Conservation (phyloP, 2,888 invertebrate species). For the Venusia cambrica region DNA sequence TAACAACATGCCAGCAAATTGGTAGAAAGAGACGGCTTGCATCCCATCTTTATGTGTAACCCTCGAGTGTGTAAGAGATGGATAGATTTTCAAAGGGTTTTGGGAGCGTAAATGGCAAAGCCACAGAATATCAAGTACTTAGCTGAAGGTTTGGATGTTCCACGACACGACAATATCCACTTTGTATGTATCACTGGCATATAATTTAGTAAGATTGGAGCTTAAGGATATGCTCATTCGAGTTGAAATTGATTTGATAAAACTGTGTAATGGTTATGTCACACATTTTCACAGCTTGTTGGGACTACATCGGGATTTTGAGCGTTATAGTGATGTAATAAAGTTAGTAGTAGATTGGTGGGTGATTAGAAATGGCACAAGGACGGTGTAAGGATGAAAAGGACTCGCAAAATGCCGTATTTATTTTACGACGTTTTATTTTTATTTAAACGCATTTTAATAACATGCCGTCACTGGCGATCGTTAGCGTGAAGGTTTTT, state of each 20-base stretch:
- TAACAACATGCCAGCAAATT: slow-evolving; percentile 79
- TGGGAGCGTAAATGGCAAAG: slow-evolving; percentile 49
- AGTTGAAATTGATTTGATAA: slow-evolving; percentile 2
- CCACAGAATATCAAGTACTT: slow-evolving; percentile 12
- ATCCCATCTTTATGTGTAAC: neutral
- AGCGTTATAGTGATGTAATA: neutral
- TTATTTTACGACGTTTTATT: slow-evolving; percentile 67
- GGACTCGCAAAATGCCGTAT: slow-evolving; percentile 49
- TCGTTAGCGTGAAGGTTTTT: slow-evolving; percentile 49
- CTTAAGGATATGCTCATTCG: neutral
- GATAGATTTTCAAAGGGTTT: slow-evolving; percentile 33
- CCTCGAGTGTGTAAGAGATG: slow-evolving; percentile 37
- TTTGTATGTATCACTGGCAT: slow-evolving; percentile 1
- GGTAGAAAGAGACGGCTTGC: slow-evolving; percentile 50
- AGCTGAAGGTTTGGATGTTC: slow-evolving; percentile 8
- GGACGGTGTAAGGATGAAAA: slow-evolving; percentile 54
- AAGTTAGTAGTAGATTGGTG: neutral
- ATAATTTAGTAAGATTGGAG: neutral
- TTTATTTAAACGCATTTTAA: slow-evolving; percentile 67
- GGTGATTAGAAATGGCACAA: neutral
- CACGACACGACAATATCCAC: slow-evolving; percentile 5
- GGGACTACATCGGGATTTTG: no score
- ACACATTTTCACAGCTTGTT: slow-evolving; percentile 1
- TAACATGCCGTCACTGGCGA: slow-evolving; percentile 47
- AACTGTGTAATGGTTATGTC: neutral